A percentile compares a stretch with the other conserved stretches of the same genome.
These are phyloP conservation scores for Parambassis ranga DNA, from an alignment of 2,797 vertebrate species.

Conservation along the genomic window DNA sequence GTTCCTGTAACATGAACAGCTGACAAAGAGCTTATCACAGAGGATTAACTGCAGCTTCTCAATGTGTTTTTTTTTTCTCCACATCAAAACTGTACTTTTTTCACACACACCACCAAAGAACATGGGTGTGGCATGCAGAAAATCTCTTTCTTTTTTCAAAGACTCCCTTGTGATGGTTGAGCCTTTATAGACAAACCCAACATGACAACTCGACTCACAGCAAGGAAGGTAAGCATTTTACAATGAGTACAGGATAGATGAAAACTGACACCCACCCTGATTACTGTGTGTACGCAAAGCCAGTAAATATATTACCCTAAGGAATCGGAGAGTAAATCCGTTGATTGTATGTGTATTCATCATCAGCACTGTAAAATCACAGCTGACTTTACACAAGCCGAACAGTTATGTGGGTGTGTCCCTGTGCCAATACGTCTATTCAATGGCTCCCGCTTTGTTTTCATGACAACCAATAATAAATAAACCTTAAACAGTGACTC, in stretches of 20 bases:
- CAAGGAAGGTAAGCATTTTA: slow-evolving; percentile 39
- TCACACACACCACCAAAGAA: slow-evolving; percentile 50
- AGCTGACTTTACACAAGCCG: slow-evolving; percentile 32
- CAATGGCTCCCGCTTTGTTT: slow-evolving; percentile 69
- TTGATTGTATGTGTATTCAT: slow-evolving; percentile 31
- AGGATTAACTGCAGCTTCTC: slow-evolving; percentile 63
- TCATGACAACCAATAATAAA: slow-evolving; percentile 77
- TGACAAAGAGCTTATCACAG: slow-evolving; percentile 69
- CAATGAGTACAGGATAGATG: slow-evolving; percentile 6
- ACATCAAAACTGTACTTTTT: slow-evolving; percentile 59
- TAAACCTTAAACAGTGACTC: slow-evolving; percentile 67
- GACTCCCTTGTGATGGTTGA: slow-evolving; percentile 34
- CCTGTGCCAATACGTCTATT: slow-evolving; percentile 39
- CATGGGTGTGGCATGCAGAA: slow-evolving; percentile 56
- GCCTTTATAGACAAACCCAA: slow-evolving; percentile 20
- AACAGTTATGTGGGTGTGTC: slow-evolving; percentile 56
- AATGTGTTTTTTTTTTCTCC: slow-evolving; percentile 66
- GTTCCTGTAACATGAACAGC: slow-evolving; percentile 61
- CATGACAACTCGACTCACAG: slow-evolving; percentile 47
- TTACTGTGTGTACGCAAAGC: slow-evolving; percentile 11
- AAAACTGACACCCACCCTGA: slow-evolving; percentile 30
- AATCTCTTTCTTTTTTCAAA: slow-evolving; percentile 38
- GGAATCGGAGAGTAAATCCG: slow-evolving; percentile 2
- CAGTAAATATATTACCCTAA: slow-evolving; percentile 11
- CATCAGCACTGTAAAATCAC: slow-evolving; percentile 36